Percentiles rank a stretch among this genome's conserved stretches.
These are phyloP conservation scores for Pilophorus perplexus DNA, from an alignment of 2,888 invertebrate species.

Conservation along the genomic window DNA sequence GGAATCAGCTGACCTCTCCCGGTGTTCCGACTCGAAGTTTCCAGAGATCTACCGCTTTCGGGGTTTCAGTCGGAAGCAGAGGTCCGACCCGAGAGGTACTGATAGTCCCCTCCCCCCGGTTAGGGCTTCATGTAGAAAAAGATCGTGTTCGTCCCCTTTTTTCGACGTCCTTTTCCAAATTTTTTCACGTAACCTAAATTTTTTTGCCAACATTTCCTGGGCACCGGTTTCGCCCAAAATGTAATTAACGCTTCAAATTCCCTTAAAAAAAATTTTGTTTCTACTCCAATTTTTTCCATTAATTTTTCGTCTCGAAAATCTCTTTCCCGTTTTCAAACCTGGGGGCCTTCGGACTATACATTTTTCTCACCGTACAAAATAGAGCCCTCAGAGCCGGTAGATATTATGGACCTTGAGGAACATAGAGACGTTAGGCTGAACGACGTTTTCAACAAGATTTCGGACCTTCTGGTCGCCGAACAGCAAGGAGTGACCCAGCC, in stretches of 20 bases:
- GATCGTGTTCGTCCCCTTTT: constrained; percentile 1
- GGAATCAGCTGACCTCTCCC: constrained; percentile 42
- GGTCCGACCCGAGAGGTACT: constrained; percentile 36
- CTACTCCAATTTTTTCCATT: too few relatives aligned
- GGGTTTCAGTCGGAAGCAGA: constrained; percentile 39
- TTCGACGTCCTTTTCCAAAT: constrained; percentile 7
- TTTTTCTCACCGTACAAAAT: constrained; percentile 9
- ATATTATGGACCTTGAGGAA: constrained; percentile 39
- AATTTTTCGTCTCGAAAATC: neutral
- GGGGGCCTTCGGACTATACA: constrained; percentile 17
- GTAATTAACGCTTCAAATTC: too few relatives aligned
- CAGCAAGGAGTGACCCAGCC: constrained; percentile 44
- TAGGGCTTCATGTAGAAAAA: constrained; percentile 32
- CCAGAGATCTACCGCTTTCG: constrained; percentile 17
- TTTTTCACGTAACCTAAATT: too few relatives aligned
- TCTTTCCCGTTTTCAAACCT: constrained; percentile 20
- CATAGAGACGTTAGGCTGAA: constrained; percentile 46
- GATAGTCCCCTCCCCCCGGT: constrained; percentile 4
- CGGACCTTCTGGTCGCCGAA: constrained; percentile 47
- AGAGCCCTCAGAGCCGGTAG: neutral
- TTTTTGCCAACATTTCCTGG: too few relatives aligned
- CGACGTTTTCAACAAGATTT: constrained; percentile 48
- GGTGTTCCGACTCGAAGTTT: constrained; percentile 6
- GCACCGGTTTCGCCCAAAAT: too few relatives aligned
- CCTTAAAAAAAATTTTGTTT: too few relatives aligned